phyloP scores from a whole-genome alignment of 2,888 invertebrate genomes.

The Caenorhabditis sp. region DNA sequence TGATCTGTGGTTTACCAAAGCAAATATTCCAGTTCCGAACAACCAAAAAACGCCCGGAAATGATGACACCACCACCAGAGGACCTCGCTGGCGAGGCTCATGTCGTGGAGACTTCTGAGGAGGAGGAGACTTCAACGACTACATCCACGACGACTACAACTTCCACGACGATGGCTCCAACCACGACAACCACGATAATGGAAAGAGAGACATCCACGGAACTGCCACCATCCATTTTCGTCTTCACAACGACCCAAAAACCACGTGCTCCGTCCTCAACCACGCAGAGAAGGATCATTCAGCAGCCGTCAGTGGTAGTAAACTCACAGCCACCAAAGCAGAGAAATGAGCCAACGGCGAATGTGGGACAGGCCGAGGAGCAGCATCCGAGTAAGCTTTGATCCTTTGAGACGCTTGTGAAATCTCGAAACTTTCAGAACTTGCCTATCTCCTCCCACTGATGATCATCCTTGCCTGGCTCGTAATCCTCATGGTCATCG shows the following conservation, averaged over 20 bases:
- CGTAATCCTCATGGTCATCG: constrained; percentile 80
- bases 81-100: constrained; percentile 32
- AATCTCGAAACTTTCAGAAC: constrained; percentile 61
- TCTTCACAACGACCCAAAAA: constrained; percentile 73
- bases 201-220: constrained; percentile 9
- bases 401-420: too few species aligned
- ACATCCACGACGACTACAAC: constrained; percentile 25
- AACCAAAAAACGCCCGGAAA: constrained; percentile 36
- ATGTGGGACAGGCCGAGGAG: constrained; percentile 58
- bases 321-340: constrained; percentile 45
- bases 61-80: constrained; percentile 27
- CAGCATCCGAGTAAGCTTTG: constrained; percentile 64
- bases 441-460: constrained; percentile 81
- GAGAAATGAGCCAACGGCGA: constrained; percentile 38
- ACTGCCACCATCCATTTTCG: constrained; percentile 64
- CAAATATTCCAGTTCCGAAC: constrained; percentile 57
- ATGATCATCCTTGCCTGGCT: constrained; percentile 83
- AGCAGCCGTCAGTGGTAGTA: constrained; percentile 36
- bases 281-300: constrained; percentile 6
- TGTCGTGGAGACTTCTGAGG: constrained; percentile 35
- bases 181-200: constrained; percentile 17
- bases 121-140: constrained; percentile 30
- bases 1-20: too few species aligned
- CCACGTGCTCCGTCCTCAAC: constrained; percentile 39
- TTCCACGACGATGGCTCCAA: constrained; percentile 34